phyloP scores from a whole-genome alignment of 2,113 vertebrate genomes.

The Gila orcuttii region DNA sequence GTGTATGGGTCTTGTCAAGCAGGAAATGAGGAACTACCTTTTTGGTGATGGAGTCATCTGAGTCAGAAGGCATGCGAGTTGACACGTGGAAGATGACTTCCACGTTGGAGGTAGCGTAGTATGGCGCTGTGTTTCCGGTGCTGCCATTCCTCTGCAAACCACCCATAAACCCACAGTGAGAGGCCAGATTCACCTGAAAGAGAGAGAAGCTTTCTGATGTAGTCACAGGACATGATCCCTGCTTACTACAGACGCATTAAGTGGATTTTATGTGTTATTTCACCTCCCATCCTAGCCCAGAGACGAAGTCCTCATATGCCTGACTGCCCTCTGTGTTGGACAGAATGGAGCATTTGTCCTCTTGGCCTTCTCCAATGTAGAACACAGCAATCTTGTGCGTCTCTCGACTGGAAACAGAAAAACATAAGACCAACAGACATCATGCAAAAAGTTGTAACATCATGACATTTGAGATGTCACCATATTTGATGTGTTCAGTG shows the following conservation, averaged over 20 bases:
- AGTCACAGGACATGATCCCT: not conserved
- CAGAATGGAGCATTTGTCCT: constrained; percentile 96
- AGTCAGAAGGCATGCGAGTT: constrained; percentile 95
- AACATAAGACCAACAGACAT: not conserved
- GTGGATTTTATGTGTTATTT: not conserved
- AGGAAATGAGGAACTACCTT: constrained; percentile 79
- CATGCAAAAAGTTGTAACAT: not conserved
- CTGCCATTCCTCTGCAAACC: constrained; percentile 97
- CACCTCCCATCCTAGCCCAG: constrained; percentile 99
- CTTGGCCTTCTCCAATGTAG: constrained; percentile 96
- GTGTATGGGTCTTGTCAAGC: not conserved
- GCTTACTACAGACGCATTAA: not conserved
- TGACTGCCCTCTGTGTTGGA: constrained; percentile 93
- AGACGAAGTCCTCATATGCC: constrained; percentile 95
- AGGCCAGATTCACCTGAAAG: constrained; percentile 88
- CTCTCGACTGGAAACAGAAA: constrained; percentile 82
- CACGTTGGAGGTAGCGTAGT: constrained; percentile 95
- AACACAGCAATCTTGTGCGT: constrained; percentile 98
- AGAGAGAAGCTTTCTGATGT: not conserved
- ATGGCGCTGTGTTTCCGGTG: constrained; percentile 92
- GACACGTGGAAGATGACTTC: constrained; percentile 98
- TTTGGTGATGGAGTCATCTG: constrained; percentile 93
- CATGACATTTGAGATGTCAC: not conserved
- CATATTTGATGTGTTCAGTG: not conserved
- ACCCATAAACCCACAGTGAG: constrained; percentile 96